Percentiles rank a stretch among this genome's conserved stretches.
Evolutionary conservation across 2,113 vertebrate species (phyloP).

Genomic region (Halcyon malimbica): DNA sequence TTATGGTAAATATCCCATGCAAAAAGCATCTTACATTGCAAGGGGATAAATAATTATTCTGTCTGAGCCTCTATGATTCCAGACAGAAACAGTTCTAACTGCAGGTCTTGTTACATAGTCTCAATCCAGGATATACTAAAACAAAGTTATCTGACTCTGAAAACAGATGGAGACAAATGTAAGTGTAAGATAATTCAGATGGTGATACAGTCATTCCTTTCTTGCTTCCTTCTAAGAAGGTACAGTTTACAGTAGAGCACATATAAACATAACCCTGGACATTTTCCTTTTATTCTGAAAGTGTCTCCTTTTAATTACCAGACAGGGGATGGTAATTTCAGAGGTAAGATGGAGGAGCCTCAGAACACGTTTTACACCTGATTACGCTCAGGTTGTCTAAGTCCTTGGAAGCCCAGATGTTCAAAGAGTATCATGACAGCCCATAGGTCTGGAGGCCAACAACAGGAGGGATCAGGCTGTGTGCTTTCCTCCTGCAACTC

Average conservation of each 20-base stretch:
- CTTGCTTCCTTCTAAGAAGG: background rate
- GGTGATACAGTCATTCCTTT: background rate
- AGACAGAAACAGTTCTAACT: background rate
- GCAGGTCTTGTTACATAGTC: background rate
- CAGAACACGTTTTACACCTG: background rate
- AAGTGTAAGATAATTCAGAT: background rate
- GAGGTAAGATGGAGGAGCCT: background rate
- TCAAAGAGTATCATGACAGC: background rate
- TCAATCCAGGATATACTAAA: background rate
- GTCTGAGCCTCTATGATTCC: background rate
- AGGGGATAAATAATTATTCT: background rate
- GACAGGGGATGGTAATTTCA: background rate
- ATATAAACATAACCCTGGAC: background rate
- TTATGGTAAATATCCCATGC: background rate
- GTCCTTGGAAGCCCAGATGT: background rate
- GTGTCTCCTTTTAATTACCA: background rate
- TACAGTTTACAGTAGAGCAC: background rate
- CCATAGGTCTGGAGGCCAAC: background rate
- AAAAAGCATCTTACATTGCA: background rate
- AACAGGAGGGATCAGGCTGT: accelerated
- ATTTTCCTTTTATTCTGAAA: background rate
- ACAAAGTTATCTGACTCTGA: background rate
- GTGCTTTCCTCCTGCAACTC: background rate
- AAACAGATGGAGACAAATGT: background rate
- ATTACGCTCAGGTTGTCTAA: accelerated